Evolutionary conservation across 1,140 invertebrate genomes (phyloP), one percentile per base, ranked within the genome.

Genomic region (Glomeris maerens): DNA sequence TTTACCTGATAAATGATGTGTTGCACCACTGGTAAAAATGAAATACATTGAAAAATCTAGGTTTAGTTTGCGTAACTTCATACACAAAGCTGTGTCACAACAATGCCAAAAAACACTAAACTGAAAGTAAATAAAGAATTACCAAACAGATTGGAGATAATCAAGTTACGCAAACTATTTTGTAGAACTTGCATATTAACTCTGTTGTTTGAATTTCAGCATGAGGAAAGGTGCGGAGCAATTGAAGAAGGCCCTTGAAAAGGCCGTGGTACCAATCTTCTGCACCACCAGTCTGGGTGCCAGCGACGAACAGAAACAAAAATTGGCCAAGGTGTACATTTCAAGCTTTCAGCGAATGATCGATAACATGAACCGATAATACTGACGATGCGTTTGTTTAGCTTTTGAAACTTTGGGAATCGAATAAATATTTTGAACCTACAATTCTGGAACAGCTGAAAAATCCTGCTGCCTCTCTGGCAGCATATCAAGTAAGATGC

Each of bases 1-100:
- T 97, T 66, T 98, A 98, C 72, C 76, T 97, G 60, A 86, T 97
- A 55, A 97, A 98, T 74, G 93, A 98, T 76, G 81, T 96, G 27
- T 73, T 96, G 45, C 91, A 96, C 72, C 91, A 97, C 71, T 96
- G 92, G 90, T 94, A 78, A 83, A 80, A 57, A 27, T 39, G 41
- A 17, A 36, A 4, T 17, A 20, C n/a, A 45, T 27, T 27, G 10
- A 36, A 40, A 31, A 3, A 41, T 41, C n/a, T 5, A 17, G 27
- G 36, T 39, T 50, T n/a, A n/a, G n/a, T n/a, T n/a, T n/a, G n/a
- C n/a, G n/a, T n/a, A n/a, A n/a, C n/a, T n/a, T n/a, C n/a, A n/a
- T n/a, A n/a, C n/a, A n/a, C n/a, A n/a, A n/a, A n/a, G n/a, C n/a
- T n/a, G n/a, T n/a, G n/a, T n/a, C n/a, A n/a, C n/a, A n/a, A n/a